phyloP scores from a whole-genome alignment of 2,113 vertebrate genomes.

The Rhagologus leucostigma region DNA sequence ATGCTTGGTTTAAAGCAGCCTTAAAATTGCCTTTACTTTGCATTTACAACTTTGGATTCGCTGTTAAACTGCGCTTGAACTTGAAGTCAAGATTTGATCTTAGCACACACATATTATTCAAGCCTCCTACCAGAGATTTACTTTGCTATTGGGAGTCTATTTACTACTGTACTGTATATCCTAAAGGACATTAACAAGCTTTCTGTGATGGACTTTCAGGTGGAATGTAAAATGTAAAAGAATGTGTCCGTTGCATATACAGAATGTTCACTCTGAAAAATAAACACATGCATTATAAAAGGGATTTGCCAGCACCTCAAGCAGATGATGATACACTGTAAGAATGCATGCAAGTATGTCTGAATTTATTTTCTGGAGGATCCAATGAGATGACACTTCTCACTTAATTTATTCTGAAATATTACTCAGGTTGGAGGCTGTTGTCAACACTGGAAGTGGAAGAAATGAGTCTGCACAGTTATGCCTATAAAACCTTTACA shows the following conservation, averaged over 20 bases:
- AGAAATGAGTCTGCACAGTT: slow-evolving; percentile 5
- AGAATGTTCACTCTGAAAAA: slow-evolving; percentile 4
- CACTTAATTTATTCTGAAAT: slow-evolving; percentile 43
- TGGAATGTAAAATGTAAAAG: slow-evolving; percentile 61
- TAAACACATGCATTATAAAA: not conserved
- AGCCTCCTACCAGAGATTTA: slow-evolving; percentile 60
- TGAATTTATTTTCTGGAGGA: not conserved
- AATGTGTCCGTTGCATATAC: not conserved
- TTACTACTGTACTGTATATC: slow-evolving; percentile 50
- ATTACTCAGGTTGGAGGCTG: not conserved
- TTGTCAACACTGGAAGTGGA: slow-evolving; percentile 7
- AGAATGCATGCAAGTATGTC: slow-evolving; percentile 13
- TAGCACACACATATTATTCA: slow-evolving; percentile 39
- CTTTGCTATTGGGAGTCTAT: slow-evolving; percentile 66
- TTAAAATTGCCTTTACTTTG: slow-evolving; percentile 74
- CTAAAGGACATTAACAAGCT: slow-evolving; percentile 63
- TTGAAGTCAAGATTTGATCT: slow-evolving; percentile 69
- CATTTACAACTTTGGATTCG: slow-evolving; percentile 77
- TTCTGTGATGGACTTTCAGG: slow-evolving; percentile 62
- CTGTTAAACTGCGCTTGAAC: slow-evolving; percentile 78
- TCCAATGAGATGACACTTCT: slow-evolving; percentile 5
- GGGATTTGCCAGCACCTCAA: not conserved
- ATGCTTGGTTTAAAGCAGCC: slow-evolving; percentile 76
- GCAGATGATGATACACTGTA: slow-evolving; percentile 7
- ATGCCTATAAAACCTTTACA: not conserved